Conservation (phyloP, 2,113 vertebrate genomes). For the Halichoerus grypus region DNA sequence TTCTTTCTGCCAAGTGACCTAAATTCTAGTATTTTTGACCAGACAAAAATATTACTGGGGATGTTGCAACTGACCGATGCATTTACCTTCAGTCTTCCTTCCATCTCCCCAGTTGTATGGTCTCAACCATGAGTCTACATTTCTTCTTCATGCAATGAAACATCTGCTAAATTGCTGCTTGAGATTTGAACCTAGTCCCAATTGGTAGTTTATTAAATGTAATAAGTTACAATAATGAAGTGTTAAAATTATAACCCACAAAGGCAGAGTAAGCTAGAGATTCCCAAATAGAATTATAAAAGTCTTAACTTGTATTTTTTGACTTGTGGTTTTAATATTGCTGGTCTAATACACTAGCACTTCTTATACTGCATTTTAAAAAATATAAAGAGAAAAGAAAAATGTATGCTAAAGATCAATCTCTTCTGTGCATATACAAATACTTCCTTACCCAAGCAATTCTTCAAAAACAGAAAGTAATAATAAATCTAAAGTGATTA, state of each 20-base stretch:
- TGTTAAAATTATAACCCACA: slow-evolving; percentile 72
- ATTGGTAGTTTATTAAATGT: slow-evolving; percentile 79
- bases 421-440: not conserved
- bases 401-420: not conserved
- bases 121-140: not conserved
- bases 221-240: slow-evolving; percentile 77
- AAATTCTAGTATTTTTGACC: not conserved
- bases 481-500: slow-evolving; percentile 19
- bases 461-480: slow-evolving; percentile 21
- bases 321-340: slow-evolving; percentile 79
- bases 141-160: slow-evolving; percentile 53
- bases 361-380: not conserved
- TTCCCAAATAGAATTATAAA: slow-evolving; percentile 72
- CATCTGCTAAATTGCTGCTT: slow-evolving; percentile 52
- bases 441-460: not conserved
- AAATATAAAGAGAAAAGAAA: slow-evolving; percentile 51
- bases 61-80: not conserved
- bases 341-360: not conserved
- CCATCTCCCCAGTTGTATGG: not conserved
- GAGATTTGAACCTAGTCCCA: slow-evolving; percentile 63
- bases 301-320: slow-evolving; percentile 66
- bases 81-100: not conserved
- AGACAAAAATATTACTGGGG: not conserved
- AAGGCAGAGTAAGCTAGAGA: slow-evolving; percentile 35
- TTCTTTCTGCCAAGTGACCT: not conserved